A percentile compares a stretch with the other conserved stretches of the same genome.
These are phyloP conservation scores for Ondatra zibethicus DNA, from an alignment of 2,113 vertebrate genomes.

Conservation along the genomic window DNA sequence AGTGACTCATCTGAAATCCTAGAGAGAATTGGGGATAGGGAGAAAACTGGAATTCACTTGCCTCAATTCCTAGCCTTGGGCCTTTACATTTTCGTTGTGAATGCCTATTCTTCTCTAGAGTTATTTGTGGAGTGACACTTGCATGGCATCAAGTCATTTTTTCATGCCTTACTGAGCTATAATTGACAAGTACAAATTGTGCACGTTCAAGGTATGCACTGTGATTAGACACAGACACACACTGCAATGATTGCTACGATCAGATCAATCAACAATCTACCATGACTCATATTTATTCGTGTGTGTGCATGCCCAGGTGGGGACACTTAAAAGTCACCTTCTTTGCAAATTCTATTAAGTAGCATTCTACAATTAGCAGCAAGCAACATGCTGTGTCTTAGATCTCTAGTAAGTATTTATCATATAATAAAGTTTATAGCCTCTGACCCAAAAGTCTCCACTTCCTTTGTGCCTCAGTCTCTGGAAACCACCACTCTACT, in stretches of 20 bases:
- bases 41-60: not conserved
- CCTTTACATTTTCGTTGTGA: not conserved
- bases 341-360: not conserved
- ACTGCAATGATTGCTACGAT: not conserved
- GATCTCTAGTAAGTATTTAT: not conserved
- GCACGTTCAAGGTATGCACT: not conserved
- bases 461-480: not conserved
- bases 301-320: not conserved
- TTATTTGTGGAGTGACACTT: not conserved
- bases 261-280: not conserved
- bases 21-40: not conserved
- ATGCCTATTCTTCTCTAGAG: not conserved
- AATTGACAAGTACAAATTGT: slow-evolving; percentile 37
- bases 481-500: not conserved
- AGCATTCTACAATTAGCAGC: not conserved
- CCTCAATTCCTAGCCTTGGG: not conserved
- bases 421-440: not conserved
- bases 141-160: not conserved
- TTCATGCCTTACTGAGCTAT: not conserved
- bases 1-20: not conserved
- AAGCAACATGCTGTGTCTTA: not conserved
- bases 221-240: not conserved
- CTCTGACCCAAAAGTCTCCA: not conserved
- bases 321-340: not conserved
- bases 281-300: not conserved